Percentiles rank a stretch among this genome's conserved stretches.
phyloP scores from a whole-genome alignment of 2,113 vertebrate genomes.

The Microtus pennsylvanicus region DNA sequence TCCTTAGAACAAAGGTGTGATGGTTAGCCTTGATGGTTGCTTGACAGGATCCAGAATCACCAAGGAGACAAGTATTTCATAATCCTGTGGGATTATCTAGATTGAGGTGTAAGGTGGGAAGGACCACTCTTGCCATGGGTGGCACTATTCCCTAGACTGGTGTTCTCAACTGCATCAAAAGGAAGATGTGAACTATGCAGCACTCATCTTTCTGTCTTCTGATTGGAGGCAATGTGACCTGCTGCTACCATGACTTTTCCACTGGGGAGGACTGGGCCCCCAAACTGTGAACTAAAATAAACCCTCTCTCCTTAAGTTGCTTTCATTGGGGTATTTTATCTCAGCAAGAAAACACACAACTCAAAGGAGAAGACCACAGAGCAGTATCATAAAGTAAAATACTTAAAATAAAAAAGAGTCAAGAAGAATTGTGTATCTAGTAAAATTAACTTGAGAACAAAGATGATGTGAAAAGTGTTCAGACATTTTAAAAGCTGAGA shows the following conservation, averaged over 20 bases:
- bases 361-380: no score
- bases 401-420: background rate
- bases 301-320: background rate
- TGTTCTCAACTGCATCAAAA: background rate
- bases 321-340: background rate
- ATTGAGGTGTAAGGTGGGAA: background rate
- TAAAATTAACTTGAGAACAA: slow-evolving; percentile 52
- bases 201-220: background rate
- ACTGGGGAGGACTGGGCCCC: no score
- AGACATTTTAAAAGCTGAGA: background rate
- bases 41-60: background rate
- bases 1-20: background rate
- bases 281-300: background rate
- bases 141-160: background rate
- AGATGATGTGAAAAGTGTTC: background rate
- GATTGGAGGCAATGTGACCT: no score
- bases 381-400: background rate
- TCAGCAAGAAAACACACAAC: no score
- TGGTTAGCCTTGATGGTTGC: no score
- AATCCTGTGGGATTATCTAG: background rate
- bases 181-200: background rate
- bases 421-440: background rate
- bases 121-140: background rate
- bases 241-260: background rate
- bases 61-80: no score